These are phyloP conservation scores for human (Homo sapiens) DNA, from an alignment of 2,113 vertebrate species.

Conservation along the genomic window DNA sequence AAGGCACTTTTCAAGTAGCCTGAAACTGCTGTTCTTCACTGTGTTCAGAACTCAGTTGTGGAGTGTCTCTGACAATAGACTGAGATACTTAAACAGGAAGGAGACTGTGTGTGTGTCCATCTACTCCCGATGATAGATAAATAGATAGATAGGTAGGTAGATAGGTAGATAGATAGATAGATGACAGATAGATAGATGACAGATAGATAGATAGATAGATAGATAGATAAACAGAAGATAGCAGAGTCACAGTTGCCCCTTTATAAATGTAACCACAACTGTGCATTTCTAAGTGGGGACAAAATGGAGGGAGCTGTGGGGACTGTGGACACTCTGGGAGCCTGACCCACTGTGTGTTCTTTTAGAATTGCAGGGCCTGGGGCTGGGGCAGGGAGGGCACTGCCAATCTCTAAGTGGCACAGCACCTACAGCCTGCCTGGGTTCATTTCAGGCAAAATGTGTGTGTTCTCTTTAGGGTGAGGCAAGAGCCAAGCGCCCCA, in stretches of 20 bases:
- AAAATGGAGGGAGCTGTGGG: no score
- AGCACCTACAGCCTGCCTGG: no score
- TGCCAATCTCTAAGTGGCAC: background rate
- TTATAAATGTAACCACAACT: background rate
- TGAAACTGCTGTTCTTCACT: background rate
- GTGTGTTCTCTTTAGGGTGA: background rate
- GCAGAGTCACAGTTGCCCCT: background rate
- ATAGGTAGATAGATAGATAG: background rate
- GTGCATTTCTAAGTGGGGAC: background rate
- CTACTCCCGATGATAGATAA: background rate
- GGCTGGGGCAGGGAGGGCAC: accelerated
- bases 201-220: background rate
- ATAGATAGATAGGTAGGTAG: background rate
- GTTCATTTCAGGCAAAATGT: background rate
- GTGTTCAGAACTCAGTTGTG: accelerated
- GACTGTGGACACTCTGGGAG: background rate
- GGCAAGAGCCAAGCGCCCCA: accelerated
- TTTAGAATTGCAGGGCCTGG: background rate
- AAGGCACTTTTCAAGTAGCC: background rate
- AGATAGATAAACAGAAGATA: accelerated
- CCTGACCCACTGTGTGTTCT: background rate
- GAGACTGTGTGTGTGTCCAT: background rate
- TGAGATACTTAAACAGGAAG: background rate
- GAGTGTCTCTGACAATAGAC: background rate
- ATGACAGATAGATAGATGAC: background rate